phyloP scores from a whole-genome alignment of 2,888 invertebrate genomes.

The Lutraria lutraria region DNA sequence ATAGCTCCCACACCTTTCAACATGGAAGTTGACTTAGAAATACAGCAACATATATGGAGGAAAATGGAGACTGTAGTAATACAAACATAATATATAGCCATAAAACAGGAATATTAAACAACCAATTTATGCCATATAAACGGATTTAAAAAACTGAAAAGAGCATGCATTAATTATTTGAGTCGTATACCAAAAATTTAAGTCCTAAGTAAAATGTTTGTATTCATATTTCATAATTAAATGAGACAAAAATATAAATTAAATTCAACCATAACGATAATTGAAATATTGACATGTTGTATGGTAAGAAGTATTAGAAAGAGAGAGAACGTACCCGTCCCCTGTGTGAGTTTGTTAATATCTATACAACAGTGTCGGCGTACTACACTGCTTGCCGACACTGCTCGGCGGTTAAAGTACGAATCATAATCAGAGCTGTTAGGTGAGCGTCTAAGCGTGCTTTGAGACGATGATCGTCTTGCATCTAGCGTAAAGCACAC shows the following conservation, averaged over 20 bases:
- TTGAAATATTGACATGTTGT: slow-evolving; percentile 65
- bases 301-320: slow-evolving; percentile 35
- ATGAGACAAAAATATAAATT: background rate
- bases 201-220: background rate
- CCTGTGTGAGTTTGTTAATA: slow-evolving; percentile 81
- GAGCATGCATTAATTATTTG: background rate
- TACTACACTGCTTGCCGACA: slow-evolving; percentile 84
- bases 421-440: slow-evolving; percentile 84
- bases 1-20: slow-evolving; percentile 13
- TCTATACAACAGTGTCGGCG: slow-evolving; percentile 84
- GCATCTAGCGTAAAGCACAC: slow-evolving; percentile 83
- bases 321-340: slow-evolving; percentile 76
- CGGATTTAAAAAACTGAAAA: background rate
- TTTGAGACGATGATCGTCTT: slow-evolving; percentile 83
- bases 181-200: background rate
- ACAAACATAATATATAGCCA: background rate
- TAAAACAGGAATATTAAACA: background rate
- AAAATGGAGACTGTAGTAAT: background rate
- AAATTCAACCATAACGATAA: background rate
- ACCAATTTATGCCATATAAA: background rate
- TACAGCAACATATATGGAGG: background rate
- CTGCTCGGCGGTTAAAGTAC: slow-evolving; percentile 82
- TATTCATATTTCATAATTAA: too few species aligned
- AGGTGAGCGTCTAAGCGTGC: slow-evolving; percentile 83
- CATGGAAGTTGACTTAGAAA: background rate